Percentiles rank a stretch among this genome's conserved stretches.
Conservation (phyloP, 2,888 invertebrate genomes). For the Vannuccia rotundouncinata region DNA sequence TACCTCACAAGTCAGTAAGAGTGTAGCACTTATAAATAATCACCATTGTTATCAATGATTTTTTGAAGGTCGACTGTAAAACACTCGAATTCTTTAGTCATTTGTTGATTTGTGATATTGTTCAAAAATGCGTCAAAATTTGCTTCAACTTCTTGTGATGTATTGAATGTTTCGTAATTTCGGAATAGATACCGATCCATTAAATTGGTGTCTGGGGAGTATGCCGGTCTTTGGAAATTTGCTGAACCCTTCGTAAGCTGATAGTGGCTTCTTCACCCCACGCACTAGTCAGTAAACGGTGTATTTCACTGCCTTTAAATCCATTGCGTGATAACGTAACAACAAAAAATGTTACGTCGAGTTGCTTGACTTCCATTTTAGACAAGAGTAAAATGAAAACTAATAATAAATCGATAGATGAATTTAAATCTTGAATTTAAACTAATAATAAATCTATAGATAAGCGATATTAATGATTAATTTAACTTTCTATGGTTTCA, state of each 20-base stretch:
- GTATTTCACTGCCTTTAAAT: slow-evolving; percentile 26
- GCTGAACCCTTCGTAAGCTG: slow-evolving; percentile 23
- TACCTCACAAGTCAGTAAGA: slow-evolving; percentile 16
- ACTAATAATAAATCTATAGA: slow-evolving; percentile 3
- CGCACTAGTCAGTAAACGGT: slow-evolving; percentile 23
- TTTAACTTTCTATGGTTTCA: slow-evolving; percentile 6
- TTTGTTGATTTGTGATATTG: neutral
- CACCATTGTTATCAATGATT: slow-evolving; percentile 17
- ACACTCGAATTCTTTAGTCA: slow-evolving; percentile 8
- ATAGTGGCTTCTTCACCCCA: neutral
- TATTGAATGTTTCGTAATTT: slow-evolving; percentile 28
- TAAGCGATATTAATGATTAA: slow-evolving; percentile 19
- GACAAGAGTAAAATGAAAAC: neutral
- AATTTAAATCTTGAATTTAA: slow-evolving; percentile 21
- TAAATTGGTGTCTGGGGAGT: slow-evolving; percentile 11
- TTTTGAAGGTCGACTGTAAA: slow-evolving; percentile 14
- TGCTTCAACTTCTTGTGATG: slow-evolving; percentile 17
- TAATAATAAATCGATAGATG: slow-evolving; percentile 24
- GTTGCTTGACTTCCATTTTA: slow-evolving; percentile 26
- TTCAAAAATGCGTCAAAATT: slow-evolving; percentile 16
- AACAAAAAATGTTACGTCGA: neutral
- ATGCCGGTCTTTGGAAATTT: slow-evolving; percentile 14
- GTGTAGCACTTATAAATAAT: slow-evolving; percentile 20
- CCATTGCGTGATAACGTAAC: slow-evolving; percentile 21
- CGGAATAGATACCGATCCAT: neutral